Conservation (phyloP, 2,888 invertebrate genomes). For the Leptura quadrifasciata region DNA sequence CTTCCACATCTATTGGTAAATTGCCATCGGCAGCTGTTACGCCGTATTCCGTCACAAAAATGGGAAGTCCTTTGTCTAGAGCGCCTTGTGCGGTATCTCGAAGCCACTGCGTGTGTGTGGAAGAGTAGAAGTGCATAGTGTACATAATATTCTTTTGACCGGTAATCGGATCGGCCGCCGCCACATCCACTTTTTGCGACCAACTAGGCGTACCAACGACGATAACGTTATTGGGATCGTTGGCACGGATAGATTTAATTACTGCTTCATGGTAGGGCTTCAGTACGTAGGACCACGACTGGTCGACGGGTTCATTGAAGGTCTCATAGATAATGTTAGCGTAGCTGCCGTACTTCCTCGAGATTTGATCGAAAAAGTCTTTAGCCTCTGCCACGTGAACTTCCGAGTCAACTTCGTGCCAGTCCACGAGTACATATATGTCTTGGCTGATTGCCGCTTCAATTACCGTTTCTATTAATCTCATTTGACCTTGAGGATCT, state of each 20-base stretch:
- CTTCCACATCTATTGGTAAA: background rate
- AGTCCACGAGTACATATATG: background rate
- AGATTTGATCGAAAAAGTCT: background rate
- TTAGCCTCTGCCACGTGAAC: background rate
- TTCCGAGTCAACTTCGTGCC: background rate
- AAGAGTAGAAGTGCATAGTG: background rate
- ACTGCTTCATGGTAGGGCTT: background rate
- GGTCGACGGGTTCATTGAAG: background rate
- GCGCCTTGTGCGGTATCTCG: background rate
- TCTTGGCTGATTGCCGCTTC: background rate
- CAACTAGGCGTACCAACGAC: background rate
- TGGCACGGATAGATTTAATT: background rate
- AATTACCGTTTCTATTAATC: background rate
- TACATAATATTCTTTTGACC: background rate
- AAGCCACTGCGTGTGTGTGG: background rate
- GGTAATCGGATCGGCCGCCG: background rate
- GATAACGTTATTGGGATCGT: background rate
- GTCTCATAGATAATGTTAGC: background rate
- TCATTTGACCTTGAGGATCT: background rate
- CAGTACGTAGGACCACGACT: background rate
- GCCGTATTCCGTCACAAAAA: background rate
- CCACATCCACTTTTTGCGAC: background rate
- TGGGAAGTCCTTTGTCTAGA: background rate
- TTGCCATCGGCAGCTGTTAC: background rate
- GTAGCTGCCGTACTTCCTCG: background rate